Percentiles rank a stretch among this genome's conserved stretches.
phyloP scores from a whole-genome alignment of 2,113 vertebrate species.

The Carassius gibelio region DNA sequence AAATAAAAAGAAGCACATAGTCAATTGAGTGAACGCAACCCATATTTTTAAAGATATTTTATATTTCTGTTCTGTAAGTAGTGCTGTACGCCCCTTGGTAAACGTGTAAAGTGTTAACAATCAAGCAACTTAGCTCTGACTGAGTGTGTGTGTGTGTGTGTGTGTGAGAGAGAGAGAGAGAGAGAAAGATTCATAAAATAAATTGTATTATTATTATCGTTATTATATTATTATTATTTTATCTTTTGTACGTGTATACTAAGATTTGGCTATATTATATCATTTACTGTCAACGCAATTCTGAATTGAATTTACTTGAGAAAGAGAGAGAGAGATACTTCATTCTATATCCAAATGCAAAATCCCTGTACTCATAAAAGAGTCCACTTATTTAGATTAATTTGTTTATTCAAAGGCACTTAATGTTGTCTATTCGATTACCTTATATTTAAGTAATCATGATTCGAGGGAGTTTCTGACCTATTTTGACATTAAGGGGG shows the following conservation, averaged over 20 bases:
- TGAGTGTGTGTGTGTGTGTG: neutral
- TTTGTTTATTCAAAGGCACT: slow-evolving; percentile 72
- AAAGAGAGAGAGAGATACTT: neutral
- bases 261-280: no score
- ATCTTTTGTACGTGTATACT: no score
- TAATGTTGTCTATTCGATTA: slow-evolving; percentile 79
- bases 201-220: no score
- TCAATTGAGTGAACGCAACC: neutral
- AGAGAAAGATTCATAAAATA: no score
- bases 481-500: slow-evolving; percentile 69
- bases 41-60: no score
- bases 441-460: slow-evolving; percentile 75
- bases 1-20: neutral
- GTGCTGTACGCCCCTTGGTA: neutral
- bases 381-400: slow-evolving; percentile 43
- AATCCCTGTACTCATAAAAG: neutral
- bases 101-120: neutral
- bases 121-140: neutral
- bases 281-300: no score
- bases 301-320: neutral
- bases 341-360: neutral
- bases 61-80: neutral
- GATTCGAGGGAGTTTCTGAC: slow-evolving; percentile 76
- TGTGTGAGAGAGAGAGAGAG: neutral
- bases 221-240: no score